Percentiles rank a stretch among this genome's conserved stretches.
Evolutionary conservation across 2,113 vertebrate genomes (phyloP).

Genomic region (Oenanthe melanoleuca): DNA sequence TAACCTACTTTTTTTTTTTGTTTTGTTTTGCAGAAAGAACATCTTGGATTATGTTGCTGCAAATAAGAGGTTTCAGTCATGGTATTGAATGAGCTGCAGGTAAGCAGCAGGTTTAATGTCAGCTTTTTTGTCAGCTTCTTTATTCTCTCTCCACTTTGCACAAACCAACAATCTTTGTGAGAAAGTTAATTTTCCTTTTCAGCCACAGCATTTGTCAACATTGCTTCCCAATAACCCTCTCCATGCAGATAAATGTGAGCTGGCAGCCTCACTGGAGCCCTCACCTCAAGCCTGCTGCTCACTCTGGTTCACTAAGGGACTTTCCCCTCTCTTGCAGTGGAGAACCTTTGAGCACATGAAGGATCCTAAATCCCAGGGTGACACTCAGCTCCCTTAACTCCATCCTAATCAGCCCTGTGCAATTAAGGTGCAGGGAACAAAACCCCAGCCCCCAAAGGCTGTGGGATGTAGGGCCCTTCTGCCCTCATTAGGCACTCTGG

Average conservation of each 20-base stretch:
- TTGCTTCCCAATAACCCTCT: neutral
- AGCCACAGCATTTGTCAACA: conserved; percentile 3
- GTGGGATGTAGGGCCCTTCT: neutral
- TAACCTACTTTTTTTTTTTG: conserved; percentile 18
- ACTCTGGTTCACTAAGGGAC: neutral
- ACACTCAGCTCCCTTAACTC: neutral
- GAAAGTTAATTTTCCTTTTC: conserved; percentile 32
- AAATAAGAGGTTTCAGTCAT: conserved; percentile 26
- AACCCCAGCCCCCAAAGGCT: rapidly evolving
- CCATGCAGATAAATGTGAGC: neutral
- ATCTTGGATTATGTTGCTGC: conserved; percentile 25
- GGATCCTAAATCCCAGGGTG: neutral
- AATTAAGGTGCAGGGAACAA: neutral
- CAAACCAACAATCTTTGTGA: conserved; percentile 17
- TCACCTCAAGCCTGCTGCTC: neutral
- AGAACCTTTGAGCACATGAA: neutral
- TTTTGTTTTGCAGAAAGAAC: neutral
- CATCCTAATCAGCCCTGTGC: neutral
- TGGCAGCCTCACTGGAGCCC: neutral
- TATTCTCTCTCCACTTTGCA: neutral
- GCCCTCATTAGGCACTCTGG: neutral
- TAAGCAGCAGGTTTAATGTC: conserved; percentile 24
- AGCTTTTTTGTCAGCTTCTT: conserved; percentile 37
- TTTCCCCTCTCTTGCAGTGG: neutral
- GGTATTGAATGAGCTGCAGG: conserved; percentile 27